Evolutionary conservation across 1,140 invertebrate species (phyloP), one percentile per base, ranked within the genome.

Genomic region (Eriocheir sinensis): DNA sequence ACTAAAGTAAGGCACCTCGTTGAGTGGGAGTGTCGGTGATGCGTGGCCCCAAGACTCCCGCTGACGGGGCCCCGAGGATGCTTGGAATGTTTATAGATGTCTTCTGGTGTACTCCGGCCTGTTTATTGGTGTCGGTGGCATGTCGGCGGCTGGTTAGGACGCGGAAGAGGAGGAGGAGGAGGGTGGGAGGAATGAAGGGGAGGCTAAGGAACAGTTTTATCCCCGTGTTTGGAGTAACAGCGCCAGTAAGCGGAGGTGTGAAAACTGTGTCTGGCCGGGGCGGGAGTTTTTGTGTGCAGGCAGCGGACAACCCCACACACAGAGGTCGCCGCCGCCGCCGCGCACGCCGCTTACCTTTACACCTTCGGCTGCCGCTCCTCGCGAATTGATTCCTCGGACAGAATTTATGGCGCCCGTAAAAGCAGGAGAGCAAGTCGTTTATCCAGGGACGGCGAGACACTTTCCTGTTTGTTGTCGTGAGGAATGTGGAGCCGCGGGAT

Each of bases 31-130:
- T 72, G 60, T 21, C 60, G 27, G 81, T 85, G 81, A 41, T 41
- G 81, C 36, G 81, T 72, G 81, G 81, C 81, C 30, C 38, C 27
- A 36, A 85, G 81, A 6, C 30, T 38, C 38, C 81, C 30, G 34
- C 8, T 12, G 4, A 12, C 30, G 81, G 27, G 38, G 32, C 34
- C 34, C 0, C 9, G 17, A 41, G 38, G 36, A 30, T 85, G 4
- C 81, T 41, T 8, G 81, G 81, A 85, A 85, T 85, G 81, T 85
- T 85, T 85, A 85, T 85, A 36, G 81, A 85, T 85, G 81, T 85
- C 12, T 38, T 85, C 81, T 41, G 81, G 38, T 85, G 81, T 85
- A 85, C 32, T 85, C 81, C 27, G 81, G 81, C 34, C 34, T 85
- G 81, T 85, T 85, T 85, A 85, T 85, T 41, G 81, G 38, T 85